Evolutionary conservation across 2,113 vertebrate species (phyloP).

Genomic region (Pterophyllum scalare): DNA sequence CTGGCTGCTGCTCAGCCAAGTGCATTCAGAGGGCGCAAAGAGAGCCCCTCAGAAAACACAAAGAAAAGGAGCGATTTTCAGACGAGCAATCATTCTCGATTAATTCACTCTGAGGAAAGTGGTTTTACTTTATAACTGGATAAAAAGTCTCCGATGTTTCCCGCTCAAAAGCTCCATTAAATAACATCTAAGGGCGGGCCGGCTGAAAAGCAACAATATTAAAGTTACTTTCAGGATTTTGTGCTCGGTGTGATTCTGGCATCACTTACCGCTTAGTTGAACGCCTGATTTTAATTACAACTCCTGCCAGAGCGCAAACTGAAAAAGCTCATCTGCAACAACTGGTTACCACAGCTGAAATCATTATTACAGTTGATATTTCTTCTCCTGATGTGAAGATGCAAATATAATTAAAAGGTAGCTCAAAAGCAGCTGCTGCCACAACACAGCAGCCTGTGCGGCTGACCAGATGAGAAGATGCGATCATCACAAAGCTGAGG

Average conservation of each 20-base stretch:
- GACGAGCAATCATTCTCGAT: background rate
- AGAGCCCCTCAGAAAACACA: background rate
- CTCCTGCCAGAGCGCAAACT: background rate
- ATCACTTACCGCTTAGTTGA: background rate
- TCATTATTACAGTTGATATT: background rate
- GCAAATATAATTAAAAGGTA: background rate
- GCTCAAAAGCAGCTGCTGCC: background rate
- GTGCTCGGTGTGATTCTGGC: slow-evolving; percentile 2
- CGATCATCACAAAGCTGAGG: too few relatives aligned
- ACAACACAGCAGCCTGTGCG: background rate
- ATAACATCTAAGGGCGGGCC: background rate
- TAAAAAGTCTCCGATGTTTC: background rate
- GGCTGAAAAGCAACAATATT: background rate
- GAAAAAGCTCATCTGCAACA: background rate
- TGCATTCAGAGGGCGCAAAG: background rate
- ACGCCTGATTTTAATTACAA: background rate
- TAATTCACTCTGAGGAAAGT: background rate
- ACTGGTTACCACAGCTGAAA: background rate
- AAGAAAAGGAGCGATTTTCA: background rate
- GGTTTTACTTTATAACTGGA: background rate
- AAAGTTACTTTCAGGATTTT: background rate
- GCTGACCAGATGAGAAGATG: background rate
- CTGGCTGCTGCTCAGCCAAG: slow-evolving; percentile 4
- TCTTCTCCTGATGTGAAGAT: too few relatives aligned
- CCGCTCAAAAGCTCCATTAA: background rate